Evolutionary conservation across 2,888 invertebrate species (phyloP).

Genomic region (Nymphalis c-album): DNA sequence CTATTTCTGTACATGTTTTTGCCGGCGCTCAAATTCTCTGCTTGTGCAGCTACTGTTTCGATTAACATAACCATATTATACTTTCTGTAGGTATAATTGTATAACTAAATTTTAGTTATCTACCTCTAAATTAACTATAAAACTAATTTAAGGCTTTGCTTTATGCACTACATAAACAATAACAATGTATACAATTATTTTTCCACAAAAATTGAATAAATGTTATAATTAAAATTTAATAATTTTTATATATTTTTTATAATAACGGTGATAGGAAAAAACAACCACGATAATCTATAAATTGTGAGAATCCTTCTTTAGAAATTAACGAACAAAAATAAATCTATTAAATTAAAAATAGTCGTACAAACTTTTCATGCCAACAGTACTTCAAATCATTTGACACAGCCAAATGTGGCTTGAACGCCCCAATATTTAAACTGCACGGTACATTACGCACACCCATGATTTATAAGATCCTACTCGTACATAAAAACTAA

Average conservation of each 20-base stretch:
- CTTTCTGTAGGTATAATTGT: background rate
- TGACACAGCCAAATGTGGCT: conserved; percentile 55
- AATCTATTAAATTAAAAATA: background rate
- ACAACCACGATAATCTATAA: too few relatives aligned
- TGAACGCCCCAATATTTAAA: conserved; percentile 63
- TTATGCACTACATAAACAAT: too few relatives aligned
- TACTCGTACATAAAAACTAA: conserved; percentile 19
- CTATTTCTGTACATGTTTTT: conserved; percentile 63
- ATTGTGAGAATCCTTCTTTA: background rate
- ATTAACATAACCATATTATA: conserved; percentile 4
- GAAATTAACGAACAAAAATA: background rate
- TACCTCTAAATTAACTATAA: too few relatives aligned
- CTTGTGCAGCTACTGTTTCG: conserved; percentile 20
- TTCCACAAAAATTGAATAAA: too few relatives aligned
- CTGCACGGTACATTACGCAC: conserved; percentile 66
- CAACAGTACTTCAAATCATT: conserved; percentile 42
- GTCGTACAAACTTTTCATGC: conserved; percentile 14
- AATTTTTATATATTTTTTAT: too few relatives aligned
- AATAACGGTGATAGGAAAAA: too few relatives aligned
- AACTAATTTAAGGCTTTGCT: too few relatives aligned
- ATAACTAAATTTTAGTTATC: too few relatives aligned
- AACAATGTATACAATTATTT: too few relatives aligned
- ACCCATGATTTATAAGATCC: conserved; percentile 36
- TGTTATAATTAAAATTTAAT: too few relatives aligned
- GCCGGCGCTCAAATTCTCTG: conserved; percentile 44